Percentiles rank a stretch among this genome's conserved stretches.
Conservation (phyloP, 2,888 invertebrate genomes). For the Cerastis rubricosa region DNA sequence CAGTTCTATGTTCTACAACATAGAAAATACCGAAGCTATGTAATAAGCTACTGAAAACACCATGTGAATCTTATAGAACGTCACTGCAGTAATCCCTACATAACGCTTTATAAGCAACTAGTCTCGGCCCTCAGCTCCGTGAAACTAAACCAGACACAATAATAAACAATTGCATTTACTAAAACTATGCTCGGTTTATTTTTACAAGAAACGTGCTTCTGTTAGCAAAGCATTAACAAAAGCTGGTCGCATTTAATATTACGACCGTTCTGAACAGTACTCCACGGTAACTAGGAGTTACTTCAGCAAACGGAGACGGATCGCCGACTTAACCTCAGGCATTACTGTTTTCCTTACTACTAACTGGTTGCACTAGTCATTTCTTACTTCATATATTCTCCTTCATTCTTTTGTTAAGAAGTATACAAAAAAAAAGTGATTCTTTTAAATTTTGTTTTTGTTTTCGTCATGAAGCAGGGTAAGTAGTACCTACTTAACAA, state of each 20-base stretch:
- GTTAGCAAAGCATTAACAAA: background rate
- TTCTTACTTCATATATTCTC: constrained; percentile 22
- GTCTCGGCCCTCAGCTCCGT: no score
- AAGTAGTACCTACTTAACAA: no score
- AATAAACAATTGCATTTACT: constrained; percentile 9
- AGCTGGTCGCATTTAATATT: constrained; percentile 4
- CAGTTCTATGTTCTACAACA: background rate
- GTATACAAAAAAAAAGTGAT: background rate
- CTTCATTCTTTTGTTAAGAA: background rate
- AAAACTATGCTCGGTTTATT: background rate
- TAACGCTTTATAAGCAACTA: background rate
- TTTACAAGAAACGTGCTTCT: constrained; percentile 6
- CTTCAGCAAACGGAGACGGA: constrained; percentile 17
- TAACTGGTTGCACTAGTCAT: background rate
- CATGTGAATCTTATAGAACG: background rate
- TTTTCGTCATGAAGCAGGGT: background rate
- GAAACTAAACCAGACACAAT: background rate
- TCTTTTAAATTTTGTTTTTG: background rate
- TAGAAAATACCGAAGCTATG: background rate
- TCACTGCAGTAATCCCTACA: background rate
- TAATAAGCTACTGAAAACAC: background rate
- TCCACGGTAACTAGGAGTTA: background rate
- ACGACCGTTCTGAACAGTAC: background rate
- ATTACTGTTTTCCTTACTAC: background rate
- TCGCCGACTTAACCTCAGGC: background rate